A percentile compares a stretch with the other conserved stretches of the same genome.
Conservation (phyloP, 2,888 invertebrate species). For the Malthinus flaveolus region DNA sequence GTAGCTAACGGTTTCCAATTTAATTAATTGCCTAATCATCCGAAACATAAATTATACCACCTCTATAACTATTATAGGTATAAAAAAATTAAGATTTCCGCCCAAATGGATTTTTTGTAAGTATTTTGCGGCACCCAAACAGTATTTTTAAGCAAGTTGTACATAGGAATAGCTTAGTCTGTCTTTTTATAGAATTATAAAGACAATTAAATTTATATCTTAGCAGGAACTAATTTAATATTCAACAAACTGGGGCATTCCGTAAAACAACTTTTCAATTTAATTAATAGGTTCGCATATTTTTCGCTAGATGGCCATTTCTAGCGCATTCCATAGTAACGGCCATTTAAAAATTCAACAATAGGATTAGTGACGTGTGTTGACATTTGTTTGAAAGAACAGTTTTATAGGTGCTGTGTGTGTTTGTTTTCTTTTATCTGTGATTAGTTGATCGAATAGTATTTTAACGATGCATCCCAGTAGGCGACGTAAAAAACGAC, state of each 20-base stretch:
- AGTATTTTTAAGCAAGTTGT: no score
- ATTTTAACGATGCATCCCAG: slow-evolving; percentile 60
- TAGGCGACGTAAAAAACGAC: slow-evolving; percentile 70
- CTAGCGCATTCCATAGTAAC: slow-evolving; percentile 40
- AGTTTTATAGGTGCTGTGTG: slow-evolving; percentile 2
- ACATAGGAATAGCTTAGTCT: no score
- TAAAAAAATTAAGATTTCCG: no score
- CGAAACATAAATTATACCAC: no score
- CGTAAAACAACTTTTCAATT: slow-evolving; percentile 16
- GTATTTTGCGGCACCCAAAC: no score
- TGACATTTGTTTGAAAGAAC: slow-evolving; percentile 28
- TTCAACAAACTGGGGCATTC: slow-evolving; percentile 25
- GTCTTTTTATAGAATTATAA: no score
- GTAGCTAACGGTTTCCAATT: no score
- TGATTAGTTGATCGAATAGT: background rate
- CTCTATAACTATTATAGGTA: no score
- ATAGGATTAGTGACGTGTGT: slow-evolving; percentile 42
- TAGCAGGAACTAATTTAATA: background rate
- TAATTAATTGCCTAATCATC: no score
- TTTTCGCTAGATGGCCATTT: slow-evolving; percentile 37
- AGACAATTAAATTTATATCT: no score
- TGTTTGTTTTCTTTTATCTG: background rate
- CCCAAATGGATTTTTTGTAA: no score
- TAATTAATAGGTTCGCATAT: slow-evolving; percentile 26
- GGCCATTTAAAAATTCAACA: slow-evolving; percentile 48